phyloP scores from a whole-genome alignment of 2,113 vertebrate species.

The Notothenia coriiceps region DNA sequence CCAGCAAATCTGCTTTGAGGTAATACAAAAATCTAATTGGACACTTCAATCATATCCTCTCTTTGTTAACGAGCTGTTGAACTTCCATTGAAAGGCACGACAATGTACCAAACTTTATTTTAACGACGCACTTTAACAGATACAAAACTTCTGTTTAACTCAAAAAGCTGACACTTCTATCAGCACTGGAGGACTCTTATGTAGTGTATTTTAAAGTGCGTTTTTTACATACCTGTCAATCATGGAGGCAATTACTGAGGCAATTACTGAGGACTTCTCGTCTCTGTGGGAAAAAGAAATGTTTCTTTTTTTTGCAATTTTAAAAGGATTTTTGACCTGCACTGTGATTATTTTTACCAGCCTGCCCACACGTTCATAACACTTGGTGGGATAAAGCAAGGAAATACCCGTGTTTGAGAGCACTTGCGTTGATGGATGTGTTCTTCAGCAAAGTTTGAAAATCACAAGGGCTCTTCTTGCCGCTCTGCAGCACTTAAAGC shows the following conservation, averaged over 20 bases:
- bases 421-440: neutral
- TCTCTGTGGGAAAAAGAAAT: neutral
- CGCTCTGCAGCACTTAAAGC: constrained; percentile 15
- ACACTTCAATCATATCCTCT: too few species aligned
- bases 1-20: too few species aligned
- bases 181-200: too few species aligned
- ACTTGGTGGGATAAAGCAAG: neutral
- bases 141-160: too few species aligned
- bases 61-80: too few species aligned
- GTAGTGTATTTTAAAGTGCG: neutral
- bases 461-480: constrained; percentile 58
- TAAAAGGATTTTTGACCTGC: neutral
- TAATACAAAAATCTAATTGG: too few species aligned
- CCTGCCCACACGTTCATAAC: neutral
- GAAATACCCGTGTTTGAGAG: neutral
- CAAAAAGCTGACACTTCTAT: too few species aligned
- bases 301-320: neutral
- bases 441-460: constrained; percentile 5
- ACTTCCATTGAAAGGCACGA: too few species aligned
- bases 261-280: too few species aligned
- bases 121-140: too few species aligned
- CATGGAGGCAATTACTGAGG: neutral
- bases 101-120: too few species aligned
- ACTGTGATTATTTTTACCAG: neutral
- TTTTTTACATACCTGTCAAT: neutral